These are phyloP conservation scores for Crioceris asparagi DNA, from an alignment of 2,888 invertebrate genomes.

Conservation along the genomic window DNA sequence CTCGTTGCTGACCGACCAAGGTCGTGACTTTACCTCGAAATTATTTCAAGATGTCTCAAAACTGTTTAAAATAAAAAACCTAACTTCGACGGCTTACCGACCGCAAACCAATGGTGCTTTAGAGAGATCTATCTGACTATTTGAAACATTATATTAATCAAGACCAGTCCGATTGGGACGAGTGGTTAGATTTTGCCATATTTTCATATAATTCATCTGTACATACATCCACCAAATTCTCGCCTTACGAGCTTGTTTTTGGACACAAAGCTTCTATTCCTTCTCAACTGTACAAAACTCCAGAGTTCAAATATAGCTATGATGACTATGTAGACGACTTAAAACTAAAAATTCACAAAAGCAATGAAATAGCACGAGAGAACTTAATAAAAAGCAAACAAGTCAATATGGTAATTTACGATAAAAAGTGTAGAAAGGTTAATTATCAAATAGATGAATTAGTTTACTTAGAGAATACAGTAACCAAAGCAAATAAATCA, in stretches of 20 bases:
- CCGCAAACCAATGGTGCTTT: slow-evolving; percentile 20
- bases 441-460: slow-evolving; percentile 10
- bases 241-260: slow-evolving; percentile 28
- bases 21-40: slow-evolving; percentile 29
- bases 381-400: slow-evolving; percentile 16
- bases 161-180: slow-evolving; percentile 29
- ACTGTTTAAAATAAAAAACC: slow-evolving; percentile 26
- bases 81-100: slow-evolving; percentile 24
- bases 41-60: slow-evolving; percentile 26
- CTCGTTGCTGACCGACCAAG: slow-evolving; percentile 29
- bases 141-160: slow-evolving; percentile 27
- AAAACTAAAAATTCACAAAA: slow-evolving; percentile 17
- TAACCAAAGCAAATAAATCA: slow-evolving; percentile 8
- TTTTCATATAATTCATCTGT: slow-evolving; percentile 26
- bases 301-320: slow-evolving; percentile 23
- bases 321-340: slow-evolving; percentile 23
- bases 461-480: slow-evolving; percentile 10
- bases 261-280: slow-evolving; percentile 23
- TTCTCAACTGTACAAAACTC: slow-evolving; percentile 19
- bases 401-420: slow-evolving; percentile 21
- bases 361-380: slow-evolving; percentile 16
- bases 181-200: slow-evolving; percentile 23
- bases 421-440: slow-evolving; percentile 12
- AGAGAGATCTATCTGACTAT: slow-evolving; percentile 8
- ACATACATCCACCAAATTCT: slow-evolving; percentile 27